phyloP scores from a whole-genome alignment of 2,797 vertebrate genomes.

The Varecia variegata region DNA sequence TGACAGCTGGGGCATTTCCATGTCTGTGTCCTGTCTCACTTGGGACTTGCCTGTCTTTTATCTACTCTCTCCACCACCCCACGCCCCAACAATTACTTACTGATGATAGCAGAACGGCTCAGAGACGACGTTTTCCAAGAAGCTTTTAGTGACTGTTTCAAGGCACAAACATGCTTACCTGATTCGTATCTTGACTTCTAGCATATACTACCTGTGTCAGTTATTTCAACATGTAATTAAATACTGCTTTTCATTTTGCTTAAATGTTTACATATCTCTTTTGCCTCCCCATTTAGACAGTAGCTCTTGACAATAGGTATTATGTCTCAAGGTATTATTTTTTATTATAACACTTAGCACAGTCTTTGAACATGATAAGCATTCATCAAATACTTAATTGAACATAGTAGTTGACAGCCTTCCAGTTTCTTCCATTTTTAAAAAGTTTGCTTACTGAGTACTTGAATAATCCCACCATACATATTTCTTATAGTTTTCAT shows the following conservation, averaged over 20 bases:
- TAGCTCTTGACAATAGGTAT: background rate
- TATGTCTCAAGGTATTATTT: background rate
- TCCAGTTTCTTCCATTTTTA: background rate
- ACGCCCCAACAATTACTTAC: rapidly evolving
- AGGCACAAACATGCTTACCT: background rate
- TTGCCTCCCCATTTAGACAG: background rate
- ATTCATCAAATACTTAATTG: background rate
- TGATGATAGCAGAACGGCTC: background rate
- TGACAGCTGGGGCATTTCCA: background rate
- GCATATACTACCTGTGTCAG: background rate
- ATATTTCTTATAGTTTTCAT: background rate
- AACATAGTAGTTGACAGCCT: background rate
- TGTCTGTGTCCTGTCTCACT: background rate
- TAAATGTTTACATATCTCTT: background rate
- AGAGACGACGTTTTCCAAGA: background rate
- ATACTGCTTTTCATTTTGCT: background rate
- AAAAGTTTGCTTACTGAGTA: background rate
- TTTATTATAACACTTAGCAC: background rate
- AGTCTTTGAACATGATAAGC: background rate
- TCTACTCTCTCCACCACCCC: background rate
- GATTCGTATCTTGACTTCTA: background rate
- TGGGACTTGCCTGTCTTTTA: background rate
- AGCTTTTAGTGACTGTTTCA: background rate
- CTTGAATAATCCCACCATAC: background rate
- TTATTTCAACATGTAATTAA: background rate